Conservation (phyloP, 2,113 vertebrate genomes). For the Eptesicus fuscus region DNA sequence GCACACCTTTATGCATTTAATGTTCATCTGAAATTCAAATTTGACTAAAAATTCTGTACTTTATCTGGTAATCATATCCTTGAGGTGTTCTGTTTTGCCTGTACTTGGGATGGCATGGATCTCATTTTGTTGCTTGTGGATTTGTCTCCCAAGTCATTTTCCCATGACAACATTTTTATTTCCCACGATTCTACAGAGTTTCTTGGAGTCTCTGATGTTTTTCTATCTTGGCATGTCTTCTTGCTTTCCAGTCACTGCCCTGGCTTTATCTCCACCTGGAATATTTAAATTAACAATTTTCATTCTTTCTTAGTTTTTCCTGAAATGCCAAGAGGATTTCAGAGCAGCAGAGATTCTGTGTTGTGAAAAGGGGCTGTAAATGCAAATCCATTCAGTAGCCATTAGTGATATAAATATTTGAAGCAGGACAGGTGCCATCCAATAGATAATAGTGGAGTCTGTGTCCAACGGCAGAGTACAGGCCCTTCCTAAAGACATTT, state of each 20-base stretch:
- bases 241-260: background rate
- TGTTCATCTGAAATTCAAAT: slow-evolving; percentile 8
- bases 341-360: background rate
- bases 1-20: background rate
- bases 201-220: background rate
- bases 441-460: background rate
- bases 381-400: background rate
- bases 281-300: background rate
- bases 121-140: background rate
- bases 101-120: background rate
- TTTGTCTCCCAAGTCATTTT: slow-evolving; percentile 22
- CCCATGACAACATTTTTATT: background rate
- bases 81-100: background rate
- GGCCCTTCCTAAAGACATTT: background rate
- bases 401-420: background rate
- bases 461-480: background rate
- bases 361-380: background rate
- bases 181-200: background rate
- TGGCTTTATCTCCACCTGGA: background rate
- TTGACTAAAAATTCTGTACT: background rate
- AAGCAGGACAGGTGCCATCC: background rate
- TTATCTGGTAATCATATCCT: background rate
- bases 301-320: background rate
- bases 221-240: background rate
- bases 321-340: background rate